Conservation (phyloP, 2,113 vertebrate genomes). For the Rhipidura dahli region DNA sequence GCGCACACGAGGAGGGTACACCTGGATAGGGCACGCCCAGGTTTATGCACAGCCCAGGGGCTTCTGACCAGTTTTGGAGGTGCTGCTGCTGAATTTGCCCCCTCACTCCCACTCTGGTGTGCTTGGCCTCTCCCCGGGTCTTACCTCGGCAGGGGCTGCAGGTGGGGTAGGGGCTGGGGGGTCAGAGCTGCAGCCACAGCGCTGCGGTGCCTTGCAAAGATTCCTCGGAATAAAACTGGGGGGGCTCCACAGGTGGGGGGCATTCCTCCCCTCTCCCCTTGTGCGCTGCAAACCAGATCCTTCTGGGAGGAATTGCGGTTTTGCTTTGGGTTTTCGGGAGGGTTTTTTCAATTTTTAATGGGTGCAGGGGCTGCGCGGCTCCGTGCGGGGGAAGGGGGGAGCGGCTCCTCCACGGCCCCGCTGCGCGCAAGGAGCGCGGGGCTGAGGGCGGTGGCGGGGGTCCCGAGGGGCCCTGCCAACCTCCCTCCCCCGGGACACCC, state of each 20-base stretch:
- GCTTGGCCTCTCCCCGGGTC: not conserved
- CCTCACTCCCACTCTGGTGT: fast-evolving
- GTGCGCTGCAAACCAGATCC: not conserved
- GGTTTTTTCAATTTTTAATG: fast-evolving
- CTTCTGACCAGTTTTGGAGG: not conserved
- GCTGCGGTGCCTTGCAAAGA: not conserved
- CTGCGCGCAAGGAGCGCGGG: not conserved
- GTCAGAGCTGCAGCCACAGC: not conserved
- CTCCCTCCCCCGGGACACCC: not conserved
- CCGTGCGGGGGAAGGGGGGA: not conserved
- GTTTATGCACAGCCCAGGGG: not conserved
- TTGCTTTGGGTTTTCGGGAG: not conserved
- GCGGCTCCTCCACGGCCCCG: not conserved
- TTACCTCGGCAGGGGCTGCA: not conserved
- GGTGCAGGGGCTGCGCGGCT: not conserved
- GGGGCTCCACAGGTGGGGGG: not conserved
- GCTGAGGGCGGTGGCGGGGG: not conserved
- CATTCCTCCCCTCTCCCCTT: not conserved
- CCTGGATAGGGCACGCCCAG: fast-evolving
- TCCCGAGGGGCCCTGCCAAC: not conserved
- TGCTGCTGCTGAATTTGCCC: not conserved
- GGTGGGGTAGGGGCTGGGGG: too few relatives aligned
- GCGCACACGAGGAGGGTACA: not conserved
- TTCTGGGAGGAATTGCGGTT: not conserved
- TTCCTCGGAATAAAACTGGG: not conserved